Percentiles rank a stretch among this genome's conserved stretches.
Conservation (phyloP, 2,113 vertebrate species). For the Limanda limanda region DNA sequence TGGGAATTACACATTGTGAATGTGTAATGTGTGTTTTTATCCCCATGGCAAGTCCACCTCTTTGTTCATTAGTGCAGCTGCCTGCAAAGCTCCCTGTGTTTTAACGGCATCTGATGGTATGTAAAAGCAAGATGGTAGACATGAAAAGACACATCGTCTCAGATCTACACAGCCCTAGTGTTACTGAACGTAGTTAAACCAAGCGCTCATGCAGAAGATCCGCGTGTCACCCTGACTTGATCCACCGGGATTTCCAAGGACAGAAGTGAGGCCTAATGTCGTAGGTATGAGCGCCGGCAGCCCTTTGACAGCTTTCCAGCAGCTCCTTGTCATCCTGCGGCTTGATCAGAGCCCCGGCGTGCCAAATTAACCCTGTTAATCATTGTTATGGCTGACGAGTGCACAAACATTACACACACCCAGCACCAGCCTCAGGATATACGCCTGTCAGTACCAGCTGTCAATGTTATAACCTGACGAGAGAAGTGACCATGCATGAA, state of each 20-base stretch:
- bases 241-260: conserved; percentile 54
- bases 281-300: conserved; percentile 19
- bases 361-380: conserved; percentile 74
- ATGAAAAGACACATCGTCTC: neutral
- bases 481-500: conserved; percentile 47
- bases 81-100: neutral
- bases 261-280: conserved; percentile 38
- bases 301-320: conserved; percentile 60
- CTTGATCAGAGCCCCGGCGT: conserved; percentile 59
- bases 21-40: conserved; percentile 32
- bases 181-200: conserved; percentile 14
- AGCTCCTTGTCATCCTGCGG: conserved; percentile 54
- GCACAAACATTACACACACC: conserved; percentile 47
- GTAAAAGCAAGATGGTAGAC: neutral
- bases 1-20: neutral
- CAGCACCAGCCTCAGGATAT: conserved; percentile 40
- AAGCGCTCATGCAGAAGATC: conserved; percentile 26
- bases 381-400: conserved; percentile 60
- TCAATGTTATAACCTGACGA: conserved; percentile 32
- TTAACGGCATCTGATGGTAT: neutral
- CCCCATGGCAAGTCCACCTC: neutral
- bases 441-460: conserved; percentile 52
- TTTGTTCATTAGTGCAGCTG: conserved; percentile 2
- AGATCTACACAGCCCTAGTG: conserved; percentile 13
- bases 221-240: conserved; percentile 22